Evolutionary conservation across 2,888 invertebrate genomes (phyloP).

Genomic region (Pimpla rufipes): DNA sequence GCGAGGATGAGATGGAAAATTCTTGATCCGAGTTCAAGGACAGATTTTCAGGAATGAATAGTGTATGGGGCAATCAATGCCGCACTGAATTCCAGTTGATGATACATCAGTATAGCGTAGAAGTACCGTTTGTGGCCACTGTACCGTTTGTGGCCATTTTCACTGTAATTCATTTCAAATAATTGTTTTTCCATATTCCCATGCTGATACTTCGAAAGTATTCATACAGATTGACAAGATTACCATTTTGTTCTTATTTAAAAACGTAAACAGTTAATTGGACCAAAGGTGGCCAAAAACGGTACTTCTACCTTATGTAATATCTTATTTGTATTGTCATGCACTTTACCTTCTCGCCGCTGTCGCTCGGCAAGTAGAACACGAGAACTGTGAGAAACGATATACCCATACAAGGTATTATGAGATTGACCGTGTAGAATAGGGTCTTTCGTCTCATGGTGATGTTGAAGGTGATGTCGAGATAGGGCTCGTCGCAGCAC

Average conservation of each 20-base stretch:
- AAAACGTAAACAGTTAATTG: too few species aligned
- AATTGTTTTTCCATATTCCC: too few species aligned
- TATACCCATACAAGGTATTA: slow-evolving; percentile 98
- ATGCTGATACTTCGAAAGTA: too few species aligned
- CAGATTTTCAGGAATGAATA: not conserved
- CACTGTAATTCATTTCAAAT: too few species aligned
- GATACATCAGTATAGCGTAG: too few species aligned
- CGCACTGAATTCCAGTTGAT: not conserved
- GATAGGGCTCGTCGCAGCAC: slow-evolving; percentile 98
- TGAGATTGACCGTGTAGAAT: slow-evolving; percentile 98
- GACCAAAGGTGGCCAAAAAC: too few species aligned
- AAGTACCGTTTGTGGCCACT: too few species aligned
- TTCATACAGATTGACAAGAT: too few species aligned
- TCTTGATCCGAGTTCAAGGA: not conserved
- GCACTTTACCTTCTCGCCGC: slow-evolving; percentile 95
- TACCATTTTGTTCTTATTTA: too few species aligned
- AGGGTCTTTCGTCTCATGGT: slow-evolving; percentile 98
- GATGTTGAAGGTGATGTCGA: slow-evolving; percentile 98
- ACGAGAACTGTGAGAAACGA: slow-evolving; percentile 98
- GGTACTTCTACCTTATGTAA: too few species aligned
- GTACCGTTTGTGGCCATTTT: too few species aligned
- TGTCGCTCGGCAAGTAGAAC: slow-evolving; percentile 98
- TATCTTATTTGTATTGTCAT: not conserved
- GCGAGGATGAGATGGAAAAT: not conserved
- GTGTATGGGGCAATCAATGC: too few species aligned